Percentiles rank a stretch among this genome's conserved stretches.
Evolutionary conservation across 2,113 vertebrate species (phyloP).

Genomic region (Gymnogyps californianus): DNA sequence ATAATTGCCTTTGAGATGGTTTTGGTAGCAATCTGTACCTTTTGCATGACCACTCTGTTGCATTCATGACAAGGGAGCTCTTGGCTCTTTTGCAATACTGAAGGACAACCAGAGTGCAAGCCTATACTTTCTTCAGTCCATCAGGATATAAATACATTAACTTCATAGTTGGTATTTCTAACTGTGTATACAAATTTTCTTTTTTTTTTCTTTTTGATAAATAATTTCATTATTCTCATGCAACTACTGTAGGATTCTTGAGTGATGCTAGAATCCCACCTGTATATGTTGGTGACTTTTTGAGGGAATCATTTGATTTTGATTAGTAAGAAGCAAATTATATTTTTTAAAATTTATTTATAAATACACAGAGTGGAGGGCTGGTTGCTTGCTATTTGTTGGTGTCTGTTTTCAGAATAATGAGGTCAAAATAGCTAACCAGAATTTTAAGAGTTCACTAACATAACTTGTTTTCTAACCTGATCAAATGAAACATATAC

Average conservation of each 20-base stretch:
- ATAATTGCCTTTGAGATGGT: neutral
- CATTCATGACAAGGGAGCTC: neutral
- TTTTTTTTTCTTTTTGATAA: neutral
- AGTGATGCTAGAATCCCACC: neutral
- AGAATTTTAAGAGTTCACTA: neutral
- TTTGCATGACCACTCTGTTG: neutral
- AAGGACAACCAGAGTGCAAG: neutral
- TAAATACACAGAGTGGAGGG: neutral
- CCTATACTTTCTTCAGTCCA: neutral
- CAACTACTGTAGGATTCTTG: neutral
- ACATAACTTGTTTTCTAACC: neutral
- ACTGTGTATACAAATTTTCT: neutral
- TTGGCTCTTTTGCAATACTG: neutral
- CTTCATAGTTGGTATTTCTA: neutral
- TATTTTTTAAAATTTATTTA: rapidly evolving
- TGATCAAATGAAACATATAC: neutral
- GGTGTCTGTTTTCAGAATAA: neutral
- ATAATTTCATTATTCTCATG: neutral
- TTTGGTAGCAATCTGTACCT: neutral
- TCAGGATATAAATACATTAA: neutral
- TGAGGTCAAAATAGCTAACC: neutral
- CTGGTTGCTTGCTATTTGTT: neutral
- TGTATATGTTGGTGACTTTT: neutral
- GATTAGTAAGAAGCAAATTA: neutral
- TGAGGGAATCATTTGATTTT: neutral